These are phyloP conservation scores for Drosophila atripex DNA, from an alignment of 2,888 invertebrate genomes.

Conservation along the genomic window DNA sequence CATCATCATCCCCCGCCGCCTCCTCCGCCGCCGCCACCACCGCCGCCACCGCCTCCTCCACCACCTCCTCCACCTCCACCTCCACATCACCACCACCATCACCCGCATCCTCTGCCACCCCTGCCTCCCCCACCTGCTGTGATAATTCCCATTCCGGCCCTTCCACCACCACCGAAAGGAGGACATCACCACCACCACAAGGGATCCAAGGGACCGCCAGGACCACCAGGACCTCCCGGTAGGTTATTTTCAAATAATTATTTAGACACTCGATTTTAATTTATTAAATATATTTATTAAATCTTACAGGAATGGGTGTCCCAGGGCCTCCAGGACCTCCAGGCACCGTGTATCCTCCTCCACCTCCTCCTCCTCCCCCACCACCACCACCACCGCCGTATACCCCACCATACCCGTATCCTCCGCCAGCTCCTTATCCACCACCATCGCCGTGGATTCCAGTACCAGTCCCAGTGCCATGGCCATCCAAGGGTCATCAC, in stretches of 20 bases:
- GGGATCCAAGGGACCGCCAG: slow-evolving; percentile 22
- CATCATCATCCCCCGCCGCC: background rate
- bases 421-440: background rate
- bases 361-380: background rate
- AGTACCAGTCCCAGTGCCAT: slow-evolving; percentile 29
- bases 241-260: background rate
- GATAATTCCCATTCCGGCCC: slow-evolving; percentile 20
- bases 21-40: background rate
- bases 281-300: background rate
- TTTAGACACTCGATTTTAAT: background rate
- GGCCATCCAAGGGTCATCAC: slow-evolving; percentile 32
- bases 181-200: slow-evolving; percentile 30
- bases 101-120: slow-evolving; percentile 2
- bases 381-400: slow-evolving; percentile 1
- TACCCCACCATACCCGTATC: slow-evolving; percentile 14
- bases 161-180: slow-evolving; percentile 11
- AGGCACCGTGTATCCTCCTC: background rate
- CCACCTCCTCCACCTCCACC: background rate
- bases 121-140: slow-evolving; percentile 7
- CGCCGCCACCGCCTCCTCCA: slow-evolving; percentile 5
- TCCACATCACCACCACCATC: slow-evolving; percentile 3
- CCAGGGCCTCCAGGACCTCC: slow-evolving; percentile 35
- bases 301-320: slow-evolving; percentile 8
- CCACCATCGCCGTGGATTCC: slow-evolving; percentile 4
- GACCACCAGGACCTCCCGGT: slow-evolving; percentile 32